phyloP scores from a whole-genome alignment of 2,797 vertebrate species.

The Scolopax bukidnonensis region DNA sequence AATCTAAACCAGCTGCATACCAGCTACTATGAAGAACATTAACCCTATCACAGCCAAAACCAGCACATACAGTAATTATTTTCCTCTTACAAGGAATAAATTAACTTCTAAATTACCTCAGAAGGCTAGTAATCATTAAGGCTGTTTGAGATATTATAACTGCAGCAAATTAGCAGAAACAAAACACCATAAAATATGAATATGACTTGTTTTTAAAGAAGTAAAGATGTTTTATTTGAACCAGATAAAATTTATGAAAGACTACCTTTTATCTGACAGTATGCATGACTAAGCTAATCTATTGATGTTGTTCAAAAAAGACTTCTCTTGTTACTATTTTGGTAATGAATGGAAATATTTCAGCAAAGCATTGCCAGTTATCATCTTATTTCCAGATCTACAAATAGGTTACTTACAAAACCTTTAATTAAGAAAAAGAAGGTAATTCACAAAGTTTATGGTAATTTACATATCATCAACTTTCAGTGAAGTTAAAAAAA shows the following conservation, averaged over 20 bases:
- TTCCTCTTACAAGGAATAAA: not conserved
- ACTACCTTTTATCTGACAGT: not conserved
- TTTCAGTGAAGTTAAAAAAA: not conserved
- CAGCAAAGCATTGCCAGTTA: not conserved
- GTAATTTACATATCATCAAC: not conserved
- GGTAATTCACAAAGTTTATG: not conserved
- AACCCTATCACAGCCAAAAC: not conserved
- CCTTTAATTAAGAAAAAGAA: not conserved
- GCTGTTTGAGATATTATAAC: not conserved
- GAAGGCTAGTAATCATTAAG: constrained; percentile 1
- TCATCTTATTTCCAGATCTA: not conserved
- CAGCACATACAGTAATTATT: not conserved
- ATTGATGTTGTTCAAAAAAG: not conserved
- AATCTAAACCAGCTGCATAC: too few relatives aligned
- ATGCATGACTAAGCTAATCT: not conserved
- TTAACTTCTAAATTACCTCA: constrained; percentile 21
- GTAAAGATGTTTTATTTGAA: not conserved
- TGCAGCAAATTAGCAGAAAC: constrained; percentile 35
- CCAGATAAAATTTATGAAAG: not conserved
- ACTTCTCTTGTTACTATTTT: not conserved
- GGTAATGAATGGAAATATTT: not conserved
- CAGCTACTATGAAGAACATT: too few relatives aligned
- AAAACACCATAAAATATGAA: not conserved
- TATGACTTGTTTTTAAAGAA: not conserved
- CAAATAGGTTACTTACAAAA: not conserved